Evolutionary conservation across 2,888 invertebrate genomes (phyloP), one percentile per base, ranked within the genome.

Genomic region (Phrixothrix hirtus): DNA sequence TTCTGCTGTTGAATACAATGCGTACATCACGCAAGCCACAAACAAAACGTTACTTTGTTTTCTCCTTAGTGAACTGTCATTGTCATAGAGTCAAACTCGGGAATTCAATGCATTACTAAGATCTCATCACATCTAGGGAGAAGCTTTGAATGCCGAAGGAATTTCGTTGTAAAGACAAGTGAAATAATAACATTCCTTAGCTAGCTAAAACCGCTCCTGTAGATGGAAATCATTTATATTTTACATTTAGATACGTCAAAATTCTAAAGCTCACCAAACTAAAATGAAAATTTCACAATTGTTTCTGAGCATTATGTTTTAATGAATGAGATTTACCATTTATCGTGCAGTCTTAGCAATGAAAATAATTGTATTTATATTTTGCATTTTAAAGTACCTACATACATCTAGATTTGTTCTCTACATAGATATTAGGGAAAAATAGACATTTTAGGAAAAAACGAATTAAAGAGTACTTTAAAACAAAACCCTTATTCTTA

Each of bases 151-250:
- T 55, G 47, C 52, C 34, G 41, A 31, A 41, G 50, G 45, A 55
- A 62, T 62, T 53, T 59, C 56, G 52, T 51, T 46, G 51, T 56
- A 59, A 60, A 59, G 59, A 60, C 62, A 59, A 62, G 57, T 55
- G 59, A 60, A 62, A 62, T 62, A 61, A 60, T 61, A 60, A 59
- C 60, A 55, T 60, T 60, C 49, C 57, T 59, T 60, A 60, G 59
- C 58, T 48, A 50, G 48, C 52, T 51, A 49, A 50, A 58, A 57
- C 54, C 59, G 52, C 50, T 54, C 41, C 56, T 44, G 47, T 57
- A 55, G 59, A 60, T 59, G 60, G 49, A 55, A 55, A 56, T 58
- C 60, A 59, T 59, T 62, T 62, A 58, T 60, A 60, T 62, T 62
- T 62, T 51, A 60, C 58, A 56, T 61, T 59, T 38, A 50, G 45